Conservation (phyloP, 2,888 invertebrate species). For the Aplocera efformata region DNA sequence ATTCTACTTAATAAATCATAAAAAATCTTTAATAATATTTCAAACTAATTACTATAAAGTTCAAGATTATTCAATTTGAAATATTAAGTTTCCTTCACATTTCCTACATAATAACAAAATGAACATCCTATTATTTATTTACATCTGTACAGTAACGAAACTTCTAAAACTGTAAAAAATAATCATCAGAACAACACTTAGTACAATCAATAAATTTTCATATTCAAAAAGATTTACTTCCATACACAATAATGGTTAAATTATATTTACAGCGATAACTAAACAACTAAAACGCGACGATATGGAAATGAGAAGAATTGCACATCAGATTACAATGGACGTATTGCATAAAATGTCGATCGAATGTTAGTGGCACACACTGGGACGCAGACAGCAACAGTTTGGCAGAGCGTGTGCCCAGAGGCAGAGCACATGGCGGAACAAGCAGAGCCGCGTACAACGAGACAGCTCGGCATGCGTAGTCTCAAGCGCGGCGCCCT, state of each 20-base stretch:
- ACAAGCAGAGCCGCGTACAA: no score
- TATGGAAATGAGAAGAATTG: slow-evolving; percentile 78
- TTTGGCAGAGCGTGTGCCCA: no score
- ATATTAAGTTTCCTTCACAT: slow-evolving; percentile 24
- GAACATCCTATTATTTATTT: slow-evolving; percentile 72
- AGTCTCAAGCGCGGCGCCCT: no score
- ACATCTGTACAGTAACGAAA: slow-evolving; percentile 77
- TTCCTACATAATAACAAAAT: slow-evolving; percentile 54
- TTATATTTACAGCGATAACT: slow-evolving; percentile 76
- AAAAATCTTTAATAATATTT: slow-evolving; percentile 16
- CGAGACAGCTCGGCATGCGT: no score
- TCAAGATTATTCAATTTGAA: slow-evolving; percentile 17
- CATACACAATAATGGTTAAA: slow-evolving; percentile 60
- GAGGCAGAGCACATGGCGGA: no score
- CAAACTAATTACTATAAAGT: slow-evolving; percentile 9
- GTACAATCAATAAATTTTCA: slow-evolving; percentile 63
- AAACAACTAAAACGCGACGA: slow-evolving; percentile 73
- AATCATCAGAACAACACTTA: slow-evolving; percentile 67
- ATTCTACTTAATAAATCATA: slow-evolving; percentile 24
- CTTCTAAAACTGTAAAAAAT: slow-evolving; percentile 67
- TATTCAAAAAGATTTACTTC: slow-evolving; percentile 53
- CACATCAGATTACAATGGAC: slow-evolving; percentile 74
- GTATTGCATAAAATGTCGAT: slow-evolving; percentile 59
- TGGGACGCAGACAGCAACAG: slow-evolving; percentile 27
- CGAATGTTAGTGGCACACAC: slow-evolving; percentile 44